These are phyloP conservation scores for Pseudeuparius sepicola DNA, from an alignment of 2,888 invertebrate species.

Conservation along the genomic window DNA sequence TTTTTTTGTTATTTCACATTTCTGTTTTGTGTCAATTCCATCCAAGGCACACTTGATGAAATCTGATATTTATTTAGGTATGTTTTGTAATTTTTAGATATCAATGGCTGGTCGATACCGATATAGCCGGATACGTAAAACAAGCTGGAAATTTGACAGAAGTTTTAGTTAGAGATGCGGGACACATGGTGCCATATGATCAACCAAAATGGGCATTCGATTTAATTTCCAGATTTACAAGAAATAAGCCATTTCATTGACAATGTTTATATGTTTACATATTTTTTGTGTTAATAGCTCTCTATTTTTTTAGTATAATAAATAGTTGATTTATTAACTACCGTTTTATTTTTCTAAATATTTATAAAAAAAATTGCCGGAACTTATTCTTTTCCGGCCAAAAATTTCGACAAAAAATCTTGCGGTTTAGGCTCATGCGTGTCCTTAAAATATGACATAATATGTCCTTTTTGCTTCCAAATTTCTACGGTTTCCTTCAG, in stretches of 20 bases:
- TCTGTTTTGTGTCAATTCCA: no score
- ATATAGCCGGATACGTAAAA: conserved; percentile 68
- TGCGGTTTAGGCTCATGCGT: conserved; percentile 75
- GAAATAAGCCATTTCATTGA: conserved; percentile 25
- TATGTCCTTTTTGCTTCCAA: conserved; percentile 83
- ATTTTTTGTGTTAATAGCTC: no score
- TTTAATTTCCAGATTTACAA: conserved; percentile 59
- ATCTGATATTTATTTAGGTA: no score
- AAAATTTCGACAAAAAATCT: conserved; percentile 88
- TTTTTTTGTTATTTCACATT: no score
- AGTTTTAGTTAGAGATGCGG: conserved; percentile 66
- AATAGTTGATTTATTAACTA: no score
- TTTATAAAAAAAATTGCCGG: neutral
- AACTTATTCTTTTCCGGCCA: conserved; percentile 51
- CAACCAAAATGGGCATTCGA: conserved; percentile 69
- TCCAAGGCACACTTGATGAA: no score
- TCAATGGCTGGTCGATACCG: conserved; percentile 58
- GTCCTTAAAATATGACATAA: conserved; percentile 84
- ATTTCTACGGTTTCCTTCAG: conserved; percentile 73
- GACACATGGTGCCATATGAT: conserved; percentile 74
- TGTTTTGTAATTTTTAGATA: conserved; percentile 27
- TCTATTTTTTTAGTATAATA: no score
- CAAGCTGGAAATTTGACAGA: conserved; percentile 62
- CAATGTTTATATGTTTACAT: neutral
- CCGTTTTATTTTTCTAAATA: neutral